Base-by-base conservation (phyloP, 2,113 vertebrate species). In the Mustelus asterias region DNA sequence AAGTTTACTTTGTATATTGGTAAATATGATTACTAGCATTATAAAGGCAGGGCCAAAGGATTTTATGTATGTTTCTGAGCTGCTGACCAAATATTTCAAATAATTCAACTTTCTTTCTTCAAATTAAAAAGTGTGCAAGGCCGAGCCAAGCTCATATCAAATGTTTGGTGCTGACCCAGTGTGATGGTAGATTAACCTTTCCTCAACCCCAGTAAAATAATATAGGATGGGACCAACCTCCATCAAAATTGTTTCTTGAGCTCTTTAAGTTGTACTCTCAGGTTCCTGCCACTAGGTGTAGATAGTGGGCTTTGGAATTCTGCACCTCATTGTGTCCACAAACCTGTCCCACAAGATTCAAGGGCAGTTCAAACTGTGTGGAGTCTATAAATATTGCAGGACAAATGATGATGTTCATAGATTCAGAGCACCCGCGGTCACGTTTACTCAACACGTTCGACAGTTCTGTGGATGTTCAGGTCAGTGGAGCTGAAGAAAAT, bases 91-190 rank as follows among this genome's bases (percentile, higher is more conserved):
- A 20, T 44, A 44, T 65, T 70, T 70, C 20, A 95, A 95, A 72
- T 29, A 44, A 95, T 54, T 76, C 24, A 48, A 48, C 26, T 48
- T 95, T 95, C 94, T 76, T 48, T 95, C 22, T 95, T 95, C 44
- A 72, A 93, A 37, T 20, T 65, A 93, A 92, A 83, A 72, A 76
- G 24, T 22, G 86, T 29, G 3, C 86, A 4, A 90, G 88, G 48
- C 54, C 88, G 16, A n/a, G 54, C 1, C 41, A 95, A 95, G 44
- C 41, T 76, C 37, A 72, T 70, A 95, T 72, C 67, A 48, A 72
- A 95, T 95, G 94, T 95, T 54, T 95, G 41, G 94, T 54, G 54
- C 69, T 95, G 67, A 95, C 67, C 69, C 26, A 70, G 11, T 95
- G 6, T 95, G 94, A 72, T 26, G 33, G 67, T 72, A 44, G 69